Conservation (phyloP, 2,797 vertebrate genomes). For the Gambusia yucatana region DNA sequence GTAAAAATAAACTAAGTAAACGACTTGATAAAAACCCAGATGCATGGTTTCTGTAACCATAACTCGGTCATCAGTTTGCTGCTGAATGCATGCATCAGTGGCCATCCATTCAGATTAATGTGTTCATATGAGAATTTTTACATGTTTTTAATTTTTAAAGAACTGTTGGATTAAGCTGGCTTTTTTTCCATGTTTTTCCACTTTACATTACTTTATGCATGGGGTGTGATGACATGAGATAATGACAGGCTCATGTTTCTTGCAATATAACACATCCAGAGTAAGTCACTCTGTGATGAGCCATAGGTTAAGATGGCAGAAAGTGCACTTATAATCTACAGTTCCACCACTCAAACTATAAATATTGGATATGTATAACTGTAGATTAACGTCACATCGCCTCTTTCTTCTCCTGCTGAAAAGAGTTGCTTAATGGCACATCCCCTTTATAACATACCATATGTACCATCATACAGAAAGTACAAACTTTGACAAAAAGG, state of each 20-base stretch:
- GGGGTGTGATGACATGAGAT: slow-evolving; percentile 21
- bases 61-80: not conserved
- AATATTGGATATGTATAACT: slow-evolving; percentile 75
- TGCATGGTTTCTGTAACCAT: not conserved
- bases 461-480: slow-evolving; percentile 6
- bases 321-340: slow-evolving; percentile 77
- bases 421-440: slow-evolving; percentile 28
- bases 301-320: slow-evolving; percentile 57
- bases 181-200: not conserved
- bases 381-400: slow-evolving; percentile 42
- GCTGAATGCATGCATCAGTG: not conserved
- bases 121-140: not conserved
- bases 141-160: slow-evolving; percentile 15
- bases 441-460: slow-evolving; percentile 16
- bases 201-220: slow-evolving; percentile 4
- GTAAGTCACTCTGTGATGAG: slow-evolving; percentile 61
- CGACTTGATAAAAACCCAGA: not conserved
- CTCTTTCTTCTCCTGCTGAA: slow-evolving; percentile 32
- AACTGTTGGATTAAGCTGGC: not conserved
- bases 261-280: slow-evolving; percentile 69
- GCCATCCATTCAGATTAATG: not conserved
- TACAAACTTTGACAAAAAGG: slow-evolving; percentile 12
- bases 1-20: not conserved
- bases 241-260: slow-evolving; percentile 74
- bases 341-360: slow-evolving; percentile 68